phyloP scores from a whole-genome alignment of 2,888 invertebrate species.

The Serripes groenlandicus region DNA sequence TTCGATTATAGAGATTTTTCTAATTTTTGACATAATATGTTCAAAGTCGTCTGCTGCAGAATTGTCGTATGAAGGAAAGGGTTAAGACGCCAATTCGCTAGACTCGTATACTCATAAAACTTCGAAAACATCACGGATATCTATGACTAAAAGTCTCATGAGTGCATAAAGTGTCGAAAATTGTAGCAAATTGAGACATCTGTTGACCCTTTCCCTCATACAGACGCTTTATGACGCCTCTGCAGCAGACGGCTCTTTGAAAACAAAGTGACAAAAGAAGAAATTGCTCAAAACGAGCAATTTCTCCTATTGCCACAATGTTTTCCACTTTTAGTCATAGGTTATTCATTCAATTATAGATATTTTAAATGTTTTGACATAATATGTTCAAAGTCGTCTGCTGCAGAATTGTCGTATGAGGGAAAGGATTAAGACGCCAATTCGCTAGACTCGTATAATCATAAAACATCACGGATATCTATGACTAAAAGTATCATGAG shows the following conservation, averaged over 20 bases:
- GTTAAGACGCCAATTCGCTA: too few relatives aligned
- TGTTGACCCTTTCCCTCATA: neutral
- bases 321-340: too few relatives aligned
- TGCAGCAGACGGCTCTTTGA: neutral
- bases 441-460: neutral
- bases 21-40: too few relatives aligned
- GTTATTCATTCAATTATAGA: too few relatives aligned
- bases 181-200: too few relatives aligned
- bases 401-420: neutral
- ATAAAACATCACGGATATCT: too few relatives aligned
- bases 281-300: conserved; percentile 5
- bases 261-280: neutral
- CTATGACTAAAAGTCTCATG: neutral
- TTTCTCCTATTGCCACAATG: neutral
- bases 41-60: too few relatives aligned
- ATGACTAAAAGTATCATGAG: neutral
- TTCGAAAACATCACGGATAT: too few relatives aligned
- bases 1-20: too few relatives aligned
- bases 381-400: neutral
- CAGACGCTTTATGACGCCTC: neutral
- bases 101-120: too few relatives aligned
- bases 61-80: too few relatives aligned
- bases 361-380: neutral
- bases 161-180: neutral
- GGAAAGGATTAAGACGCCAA: neutral